phyloP scores from a whole-genome alignment of 2,888 invertebrate genomes.

The Crematogaster levior region DNA sequence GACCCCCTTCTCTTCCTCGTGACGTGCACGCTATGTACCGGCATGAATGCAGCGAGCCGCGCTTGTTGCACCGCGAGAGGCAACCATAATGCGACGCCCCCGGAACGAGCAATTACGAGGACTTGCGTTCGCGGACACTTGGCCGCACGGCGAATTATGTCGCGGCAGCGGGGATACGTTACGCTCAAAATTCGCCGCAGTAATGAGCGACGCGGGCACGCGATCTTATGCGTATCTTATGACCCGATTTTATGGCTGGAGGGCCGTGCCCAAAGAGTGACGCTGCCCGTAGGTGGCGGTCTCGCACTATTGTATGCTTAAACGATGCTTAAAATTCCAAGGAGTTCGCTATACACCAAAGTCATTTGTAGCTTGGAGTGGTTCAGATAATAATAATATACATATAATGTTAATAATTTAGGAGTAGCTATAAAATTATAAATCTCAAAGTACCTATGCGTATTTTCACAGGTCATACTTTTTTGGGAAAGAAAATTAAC shows the following conservation, averaged over 20 bases:
- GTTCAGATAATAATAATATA: background rate
- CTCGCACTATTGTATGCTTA: slow-evolving; percentile 52
- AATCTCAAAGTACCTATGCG: background rate
- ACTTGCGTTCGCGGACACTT: slow-evolving; percentile 55
- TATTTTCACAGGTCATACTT: background rate
- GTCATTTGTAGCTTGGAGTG: background rate
- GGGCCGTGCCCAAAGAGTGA: slow-evolving; percentile 58
- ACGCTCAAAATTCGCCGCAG: slow-evolving; percentile 69
- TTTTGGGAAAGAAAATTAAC: background rate
- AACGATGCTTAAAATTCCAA: slow-evolving; percentile 44
- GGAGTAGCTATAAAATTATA: slow-evolving; percentile 1
- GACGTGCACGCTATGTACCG: slow-evolving; percentile 57
- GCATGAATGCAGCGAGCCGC: slow-evolving; percentile 51
- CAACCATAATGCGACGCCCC: slow-evolving; percentile 71
- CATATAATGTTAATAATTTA: background rate
- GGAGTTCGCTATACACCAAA: slow-evolving; percentile 14
- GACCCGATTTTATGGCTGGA: slow-evolving; percentile 66
- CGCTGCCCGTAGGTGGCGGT: slow-evolving; percentile 67
- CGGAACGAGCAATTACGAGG: slow-evolving; percentile 73
- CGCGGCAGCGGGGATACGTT: slow-evolving; percentile 67
- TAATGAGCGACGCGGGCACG: slow-evolving; percentile 63
- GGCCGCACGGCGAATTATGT: slow-evolving; percentile 63
- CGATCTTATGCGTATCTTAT: slow-evolving; percentile 72
- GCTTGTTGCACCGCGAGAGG: slow-evolving; percentile 15
- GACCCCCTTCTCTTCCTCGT: slow-evolving; percentile 68